A percentile compares a stretch with the other conserved stretches of the same genome.
phyloP scores from a whole-genome alignment of 2,113 vertebrate species.

The Microtus richardsoni region DNA sequence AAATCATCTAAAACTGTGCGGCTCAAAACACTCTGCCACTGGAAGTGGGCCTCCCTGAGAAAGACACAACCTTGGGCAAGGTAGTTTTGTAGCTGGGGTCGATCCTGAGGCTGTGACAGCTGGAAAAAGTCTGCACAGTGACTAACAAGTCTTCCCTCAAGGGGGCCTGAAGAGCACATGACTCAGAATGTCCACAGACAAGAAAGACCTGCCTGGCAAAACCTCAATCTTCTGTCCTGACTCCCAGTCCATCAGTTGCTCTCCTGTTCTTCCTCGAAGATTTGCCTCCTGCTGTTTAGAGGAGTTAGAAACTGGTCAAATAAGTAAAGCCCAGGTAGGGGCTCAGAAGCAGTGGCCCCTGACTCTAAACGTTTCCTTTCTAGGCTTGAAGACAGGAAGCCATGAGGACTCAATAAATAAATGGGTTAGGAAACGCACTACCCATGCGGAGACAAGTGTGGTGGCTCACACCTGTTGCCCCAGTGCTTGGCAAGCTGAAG shows the following conservation, averaged over 20 bases:
- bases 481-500: neutral
- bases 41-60: neutral
- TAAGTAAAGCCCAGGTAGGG: neutral
- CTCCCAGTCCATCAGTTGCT: accelerated
- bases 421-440: neutral
- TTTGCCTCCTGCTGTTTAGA: neutral
- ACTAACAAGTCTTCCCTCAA: neutral
- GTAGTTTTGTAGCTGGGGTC: neutral
- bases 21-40: neutral
- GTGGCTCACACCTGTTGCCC: neutral
- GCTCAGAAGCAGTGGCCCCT: neutral
- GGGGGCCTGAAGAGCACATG: neutral
- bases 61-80: neutral
- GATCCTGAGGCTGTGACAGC: neutral
- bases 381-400: slow-evolving; percentile 2
- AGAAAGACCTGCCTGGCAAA: neutral
- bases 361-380: neutral
- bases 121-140: neutral
- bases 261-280: neutral
- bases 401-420: slow-evolving; percentile 26
- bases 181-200: neutral
- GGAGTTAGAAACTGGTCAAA: neutral
- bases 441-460: neutral
- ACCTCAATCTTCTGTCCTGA: neutral
- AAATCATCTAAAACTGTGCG: neutral